Conservation (phyloP, 92 coral and sea anemone genomes). For the Pocillopora meandrina region DNA sequence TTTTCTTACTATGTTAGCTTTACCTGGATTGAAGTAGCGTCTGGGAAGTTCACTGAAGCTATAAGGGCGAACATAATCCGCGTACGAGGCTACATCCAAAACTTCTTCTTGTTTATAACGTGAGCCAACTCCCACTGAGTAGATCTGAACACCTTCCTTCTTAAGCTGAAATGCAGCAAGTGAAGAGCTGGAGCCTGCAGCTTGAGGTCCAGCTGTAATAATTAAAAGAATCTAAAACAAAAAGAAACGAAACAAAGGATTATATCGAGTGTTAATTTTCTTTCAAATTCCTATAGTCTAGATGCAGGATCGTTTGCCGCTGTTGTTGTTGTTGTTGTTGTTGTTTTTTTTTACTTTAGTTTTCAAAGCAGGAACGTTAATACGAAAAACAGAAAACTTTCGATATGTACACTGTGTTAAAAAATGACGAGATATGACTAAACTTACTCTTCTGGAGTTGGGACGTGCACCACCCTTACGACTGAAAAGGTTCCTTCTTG, state of each 20-base stretch:
- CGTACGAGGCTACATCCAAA: constrained; percentile 49
- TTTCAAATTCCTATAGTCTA: too few species aligned
- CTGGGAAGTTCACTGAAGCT: constrained; percentile 33
- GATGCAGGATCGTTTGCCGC: too few species aligned
- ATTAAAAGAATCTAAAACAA: constrained; percentile 44
- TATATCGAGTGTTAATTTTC: too few species aligned
- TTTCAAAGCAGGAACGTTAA: too few species aligned
- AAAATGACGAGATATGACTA: too few species aligned
- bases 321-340: too few species aligned
- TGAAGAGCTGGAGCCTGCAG: constrained; percentile 44
- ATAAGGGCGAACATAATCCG: constrained; percentile 51
- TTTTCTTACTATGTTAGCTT: background rate
- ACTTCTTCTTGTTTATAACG: constrained; percentile 43
- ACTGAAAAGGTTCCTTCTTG: constrained; percentile 59
- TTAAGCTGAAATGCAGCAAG: constrained; percentile 48
- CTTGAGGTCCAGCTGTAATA: constrained; percentile 61
- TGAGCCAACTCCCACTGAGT: constrained; percentile 65
- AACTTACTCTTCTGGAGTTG: constrained; percentile 64
- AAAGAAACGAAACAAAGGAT: background rate
- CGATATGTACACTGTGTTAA: background rate
- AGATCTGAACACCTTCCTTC: constrained; percentile 65
- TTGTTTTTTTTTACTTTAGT: too few species aligned
- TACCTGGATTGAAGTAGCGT: constrained; percentile 18
- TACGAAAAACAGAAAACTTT: background rate
- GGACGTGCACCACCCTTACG: constrained; percentile 67